Conservation (phyloP, 1,140 invertebrate species). For the Planococcus citri region DNA sequence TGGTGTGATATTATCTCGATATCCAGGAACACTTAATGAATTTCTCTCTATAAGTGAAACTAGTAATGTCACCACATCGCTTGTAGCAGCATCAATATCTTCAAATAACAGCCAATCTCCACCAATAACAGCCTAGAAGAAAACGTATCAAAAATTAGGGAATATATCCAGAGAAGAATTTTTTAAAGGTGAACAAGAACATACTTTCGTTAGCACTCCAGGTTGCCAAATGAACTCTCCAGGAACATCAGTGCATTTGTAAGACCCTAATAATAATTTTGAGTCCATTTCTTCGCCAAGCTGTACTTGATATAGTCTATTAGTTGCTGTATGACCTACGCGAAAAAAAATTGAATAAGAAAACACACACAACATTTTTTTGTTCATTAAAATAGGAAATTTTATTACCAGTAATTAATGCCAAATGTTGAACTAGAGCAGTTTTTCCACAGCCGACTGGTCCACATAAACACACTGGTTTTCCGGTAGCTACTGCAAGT, state of each 20-base stretch:
- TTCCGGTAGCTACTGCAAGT: conserved; percentile 54
- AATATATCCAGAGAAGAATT: neutral
- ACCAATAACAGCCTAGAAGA: conserved; percentile 59
- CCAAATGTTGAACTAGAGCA: conserved; percentile 74
- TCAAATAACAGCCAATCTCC: conserved; percentile 90
- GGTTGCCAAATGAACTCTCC: conserved; percentile 96
- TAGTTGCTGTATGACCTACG: conserved; percentile 30
- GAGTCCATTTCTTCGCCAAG: conserved; percentile 96
- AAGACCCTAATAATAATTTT: conserved; percentile 85
- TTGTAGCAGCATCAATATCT: conserved; percentile 85
- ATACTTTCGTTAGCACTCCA: conserved; percentile 71
- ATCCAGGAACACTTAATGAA: conserved; percentile 71
- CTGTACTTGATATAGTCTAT: conserved; percentile 64
- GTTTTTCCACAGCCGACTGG: conserved; percentile 93
- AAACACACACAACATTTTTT: neutral
- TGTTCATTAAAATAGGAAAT: neutral
- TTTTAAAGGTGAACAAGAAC: neutral
- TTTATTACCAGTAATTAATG: conserved; percentile 57
- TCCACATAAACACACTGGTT: conserved; percentile 75
- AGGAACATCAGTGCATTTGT: conserved; percentile 89
- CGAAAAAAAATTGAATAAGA: conserved; percentile 14
- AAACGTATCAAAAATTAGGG: conserved; percentile 17
- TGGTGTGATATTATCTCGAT: conserved; percentile 62
- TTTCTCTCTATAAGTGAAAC: conserved; percentile 72
- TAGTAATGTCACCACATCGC: conserved; percentile 82